phyloP scores from a whole-genome alignment of 1,140 invertebrate species.

The Temnothorax curvispinosus region DNA sequence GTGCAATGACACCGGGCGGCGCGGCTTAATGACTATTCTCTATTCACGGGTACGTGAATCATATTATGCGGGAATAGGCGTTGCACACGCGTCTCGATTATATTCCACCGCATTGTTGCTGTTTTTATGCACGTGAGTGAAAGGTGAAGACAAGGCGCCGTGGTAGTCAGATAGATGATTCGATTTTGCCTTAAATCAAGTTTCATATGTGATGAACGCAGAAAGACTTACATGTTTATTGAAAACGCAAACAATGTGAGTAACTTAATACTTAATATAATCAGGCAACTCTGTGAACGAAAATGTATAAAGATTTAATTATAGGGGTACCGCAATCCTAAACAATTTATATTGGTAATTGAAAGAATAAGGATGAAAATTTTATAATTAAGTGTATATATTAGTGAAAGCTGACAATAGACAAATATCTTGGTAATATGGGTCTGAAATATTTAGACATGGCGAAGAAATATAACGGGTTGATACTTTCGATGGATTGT shows the following conservation, averaged over 20 bases:
- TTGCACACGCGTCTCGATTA: slow-evolving; percentile 35
- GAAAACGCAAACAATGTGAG: neutral
- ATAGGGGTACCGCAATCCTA: neutral
- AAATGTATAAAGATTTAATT: neutral
- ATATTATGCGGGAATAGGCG: slow-evolving; percentile 37
- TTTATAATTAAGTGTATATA: neutral
- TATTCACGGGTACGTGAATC: slow-evolving; percentile 71
- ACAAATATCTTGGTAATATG: neutral
- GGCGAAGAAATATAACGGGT: slow-evolving; percentile 35
- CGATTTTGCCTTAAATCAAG: neutral
- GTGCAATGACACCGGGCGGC: slow-evolving; percentile 69
- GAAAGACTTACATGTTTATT: neutral
- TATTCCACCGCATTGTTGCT: slow-evolving; percentile 44
- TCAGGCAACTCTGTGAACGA: neutral
- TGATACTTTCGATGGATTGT: slow-evolving; percentile 24
- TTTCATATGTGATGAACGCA: neutral
- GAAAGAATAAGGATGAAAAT: neutral
- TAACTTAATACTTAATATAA: neutral
- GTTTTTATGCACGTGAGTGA: neutral
- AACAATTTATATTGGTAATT: neutral
- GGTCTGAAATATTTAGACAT: slow-evolving; percentile 19
- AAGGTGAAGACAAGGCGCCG: neutral
- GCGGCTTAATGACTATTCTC: slow-evolving; percentile 70
- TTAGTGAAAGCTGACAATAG: neutral
- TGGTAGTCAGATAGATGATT: neutral